These are phyloP conservation scores for Avahi laniger DNA, from an alignment of 2,797 vertebrate genomes.

Conservation along the genomic window DNA sequence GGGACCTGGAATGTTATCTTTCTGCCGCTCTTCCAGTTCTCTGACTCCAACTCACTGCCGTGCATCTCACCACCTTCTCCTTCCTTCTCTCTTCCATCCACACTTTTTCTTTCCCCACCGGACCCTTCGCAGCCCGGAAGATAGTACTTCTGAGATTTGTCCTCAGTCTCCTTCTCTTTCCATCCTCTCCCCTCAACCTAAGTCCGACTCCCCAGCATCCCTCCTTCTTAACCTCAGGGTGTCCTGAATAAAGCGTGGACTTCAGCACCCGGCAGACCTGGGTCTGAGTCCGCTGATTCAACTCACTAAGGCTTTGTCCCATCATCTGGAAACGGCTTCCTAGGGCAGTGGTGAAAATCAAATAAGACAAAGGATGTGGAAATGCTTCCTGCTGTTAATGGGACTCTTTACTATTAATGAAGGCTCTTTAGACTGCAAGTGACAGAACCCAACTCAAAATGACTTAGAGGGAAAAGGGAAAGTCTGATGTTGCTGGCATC, in stretches of 20 bases:
- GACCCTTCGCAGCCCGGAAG: neutral
- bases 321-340: slow-evolving; percentile 49
- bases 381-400: slow-evolving; percentile 29
- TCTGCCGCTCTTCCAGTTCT: neutral
- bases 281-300: neutral
- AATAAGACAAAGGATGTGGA: slow-evolving; percentile 58
- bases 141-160: neutral
- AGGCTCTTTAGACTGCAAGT: slow-evolving; percentile 18
- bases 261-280: neutral
- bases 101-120: neutral
- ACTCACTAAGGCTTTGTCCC: neutral
- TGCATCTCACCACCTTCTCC: neutral
- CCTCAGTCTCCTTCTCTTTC: neutral
- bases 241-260: neutral
- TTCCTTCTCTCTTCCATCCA: neutral
- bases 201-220: neutral
- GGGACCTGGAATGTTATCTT: neutral
- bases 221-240: neutral
- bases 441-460: neutral
- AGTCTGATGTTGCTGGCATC: neutral
- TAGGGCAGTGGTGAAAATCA: slow-evolving; percentile 46
- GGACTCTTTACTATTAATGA: slow-evolving; percentile 52
- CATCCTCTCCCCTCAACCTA: neutral
- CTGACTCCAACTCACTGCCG: neutral
- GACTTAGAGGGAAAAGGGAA: neutral